These are phyloP conservation scores for Eristalis arbustorum DNA, from an alignment of 2,888 invertebrate species.

Conservation along the genomic window DNA sequence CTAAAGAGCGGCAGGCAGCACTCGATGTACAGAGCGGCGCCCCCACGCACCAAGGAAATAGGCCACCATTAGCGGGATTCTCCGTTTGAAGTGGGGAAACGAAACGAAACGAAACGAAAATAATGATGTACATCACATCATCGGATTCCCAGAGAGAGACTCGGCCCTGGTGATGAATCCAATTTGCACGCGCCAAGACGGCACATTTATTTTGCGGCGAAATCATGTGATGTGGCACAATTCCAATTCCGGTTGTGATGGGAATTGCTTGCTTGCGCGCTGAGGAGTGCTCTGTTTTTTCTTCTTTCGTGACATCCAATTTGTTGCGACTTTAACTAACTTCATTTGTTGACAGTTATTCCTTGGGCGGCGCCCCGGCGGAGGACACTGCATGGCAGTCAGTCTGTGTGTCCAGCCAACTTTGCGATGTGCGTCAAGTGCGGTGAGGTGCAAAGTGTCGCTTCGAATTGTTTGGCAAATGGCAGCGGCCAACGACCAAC, in stretches of 20 bases:
- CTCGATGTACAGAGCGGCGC: conserved; percentile 1
- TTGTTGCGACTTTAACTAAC: neutral
- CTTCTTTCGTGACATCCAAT: neutral
- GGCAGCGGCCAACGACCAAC: neutral
- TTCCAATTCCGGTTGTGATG: neutral
- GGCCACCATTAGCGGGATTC: conserved; percentile 17
- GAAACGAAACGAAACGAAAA: too few species aligned
- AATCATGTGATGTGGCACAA: neutral
- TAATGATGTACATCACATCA: conserved; percentile 34
- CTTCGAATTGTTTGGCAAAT: neutral
- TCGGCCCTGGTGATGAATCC: conserved; percentile 14
- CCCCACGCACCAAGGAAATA: conserved; percentile 6
- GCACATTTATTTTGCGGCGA: neutral
- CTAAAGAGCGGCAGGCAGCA: neutral
- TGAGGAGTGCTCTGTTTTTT: too few species aligned
- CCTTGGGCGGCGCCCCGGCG: neutral
- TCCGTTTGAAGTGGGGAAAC: neutral
- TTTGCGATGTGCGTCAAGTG: neutral
- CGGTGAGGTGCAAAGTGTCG: neutral
- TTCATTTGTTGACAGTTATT: neutral
- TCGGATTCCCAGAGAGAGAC: conserved; percentile 6
- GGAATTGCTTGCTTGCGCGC: neutral
- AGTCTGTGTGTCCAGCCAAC: neutral
- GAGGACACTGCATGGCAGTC: neutral
- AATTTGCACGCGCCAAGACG: conserved; percentile 22